phyloP scores from a whole-genome alignment of 2,888 invertebrate species.

The Lasioglossum figueresi region DNA sequence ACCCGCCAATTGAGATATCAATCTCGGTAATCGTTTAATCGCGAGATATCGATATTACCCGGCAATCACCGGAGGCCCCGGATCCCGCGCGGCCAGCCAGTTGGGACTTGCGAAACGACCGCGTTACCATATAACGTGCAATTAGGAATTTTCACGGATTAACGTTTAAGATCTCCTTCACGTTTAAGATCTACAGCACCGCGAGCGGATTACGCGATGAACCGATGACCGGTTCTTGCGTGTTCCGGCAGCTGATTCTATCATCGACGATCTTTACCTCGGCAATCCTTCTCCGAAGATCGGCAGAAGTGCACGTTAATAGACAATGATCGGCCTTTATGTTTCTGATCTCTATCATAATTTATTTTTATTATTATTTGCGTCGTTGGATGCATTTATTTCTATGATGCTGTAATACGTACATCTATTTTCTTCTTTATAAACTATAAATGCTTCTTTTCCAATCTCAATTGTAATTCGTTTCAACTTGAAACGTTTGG shows the following conservation, averaged over 20 bases:
- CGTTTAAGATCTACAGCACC: conserved; percentile 12
- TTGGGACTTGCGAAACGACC: conserved; percentile 56
- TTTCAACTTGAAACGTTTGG: not conserved
- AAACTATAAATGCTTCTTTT: not conserved
- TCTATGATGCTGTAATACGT: not conserved
- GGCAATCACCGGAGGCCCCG: conserved; percentile 47
- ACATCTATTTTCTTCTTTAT: not conserved
- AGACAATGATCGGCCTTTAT: not conserved
- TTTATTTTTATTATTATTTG: not conserved
- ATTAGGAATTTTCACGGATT: conserved; percentile 73
- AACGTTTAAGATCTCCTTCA: conserved; percentile 55
- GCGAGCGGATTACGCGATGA: conserved; percentile 31
- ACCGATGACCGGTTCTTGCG: conserved; percentile 46
- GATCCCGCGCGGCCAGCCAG: conserved; percentile 36
- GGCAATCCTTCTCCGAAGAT: not conserved
- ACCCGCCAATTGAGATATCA: conserved; percentile 72
- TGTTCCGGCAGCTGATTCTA: conserved; percentile 4
- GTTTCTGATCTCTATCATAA: not conserved
- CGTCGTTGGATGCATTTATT: not conserved
- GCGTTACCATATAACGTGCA: conserved; percentile 61
- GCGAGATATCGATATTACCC: conserved; percentile 64
- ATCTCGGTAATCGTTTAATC: conserved; percentile 72
- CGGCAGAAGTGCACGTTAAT: not conserved
- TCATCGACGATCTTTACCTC: not conserved
- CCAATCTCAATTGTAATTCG: not conserved